Percentiles rank a stretch among this genome's conserved stretches.
phyloP scores from a whole-genome alignment of 2,113 vertebrate genomes.

The Myotis brandtii region DNA sequence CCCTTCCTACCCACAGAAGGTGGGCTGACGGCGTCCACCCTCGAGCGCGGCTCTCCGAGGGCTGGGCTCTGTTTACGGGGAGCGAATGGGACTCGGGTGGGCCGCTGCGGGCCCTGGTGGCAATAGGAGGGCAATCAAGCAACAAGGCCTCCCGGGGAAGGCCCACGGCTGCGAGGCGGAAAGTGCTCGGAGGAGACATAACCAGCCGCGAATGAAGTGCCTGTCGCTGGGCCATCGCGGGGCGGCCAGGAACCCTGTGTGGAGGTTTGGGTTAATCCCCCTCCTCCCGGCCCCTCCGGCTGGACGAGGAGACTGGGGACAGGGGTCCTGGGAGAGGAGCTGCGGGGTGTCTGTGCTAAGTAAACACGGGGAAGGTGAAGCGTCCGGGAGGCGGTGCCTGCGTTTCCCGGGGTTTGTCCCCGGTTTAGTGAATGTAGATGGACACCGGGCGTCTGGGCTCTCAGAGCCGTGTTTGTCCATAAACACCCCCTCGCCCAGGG shows the following conservation, averaged over 20 bases:
- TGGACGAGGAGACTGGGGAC: slow-evolving; percentile 30
- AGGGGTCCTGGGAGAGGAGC: not conserved
- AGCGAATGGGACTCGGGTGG: not conserved
- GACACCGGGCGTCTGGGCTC: slow-evolving; percentile 11
- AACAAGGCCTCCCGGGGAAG: slow-evolving; percentile 82
- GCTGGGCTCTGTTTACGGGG: not conserved
- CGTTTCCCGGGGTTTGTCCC: not conserved
- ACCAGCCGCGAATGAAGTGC: slow-evolving; percentile 85
- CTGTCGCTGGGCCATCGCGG: slow-evolving; percentile 79
- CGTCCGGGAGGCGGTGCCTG: not conserved
- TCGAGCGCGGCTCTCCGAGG: not conserved
- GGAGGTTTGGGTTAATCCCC: slow-evolving; percentile 61
- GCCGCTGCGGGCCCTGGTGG: not conserved
- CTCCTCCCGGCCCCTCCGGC: not conserved
- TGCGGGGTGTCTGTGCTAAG: slow-evolving; percentile 41
- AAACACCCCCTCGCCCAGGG: not conserved
- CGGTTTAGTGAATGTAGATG: slow-evolving; percentile 33
- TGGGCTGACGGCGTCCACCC: not conserved
- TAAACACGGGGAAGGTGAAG: slow-evolving; percentile 20
- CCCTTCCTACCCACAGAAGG: not conserved
- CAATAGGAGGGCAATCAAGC: slow-evolving; percentile 78
- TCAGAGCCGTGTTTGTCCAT: slow-evolving; percentile 58
- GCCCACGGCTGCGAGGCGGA: slow-evolving; percentile 75
- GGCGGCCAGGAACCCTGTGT: not conserved
- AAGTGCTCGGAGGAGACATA: slow-evolving; percentile 82